Evolutionary conservation across 2,888 invertebrate genomes (phyloP), one percentile per base, ranked within the genome.

Genomic region (Ormia ochracea): DNA sequence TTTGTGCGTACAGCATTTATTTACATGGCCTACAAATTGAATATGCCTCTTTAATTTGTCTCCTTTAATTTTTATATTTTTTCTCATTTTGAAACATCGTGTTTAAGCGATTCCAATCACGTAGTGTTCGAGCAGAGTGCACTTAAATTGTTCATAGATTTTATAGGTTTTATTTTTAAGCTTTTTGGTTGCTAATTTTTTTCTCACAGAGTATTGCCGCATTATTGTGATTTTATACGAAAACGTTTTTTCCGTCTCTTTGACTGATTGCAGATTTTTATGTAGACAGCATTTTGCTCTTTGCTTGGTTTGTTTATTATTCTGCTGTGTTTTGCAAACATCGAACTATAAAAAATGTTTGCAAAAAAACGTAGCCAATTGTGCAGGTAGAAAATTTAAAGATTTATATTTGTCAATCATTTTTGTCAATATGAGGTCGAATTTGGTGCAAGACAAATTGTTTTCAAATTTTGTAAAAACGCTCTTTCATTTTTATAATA

Each of bases 31-130:
- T n/a, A n/a, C n/a, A n/a, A n/a, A n/a, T n/a, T n/a, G n/a, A n/a
- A n/a, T n/a, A n/a, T n/a, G n/a, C n/a, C n/a, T n/a, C n/a, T n/a
- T n/a, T n/a, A n/a, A n/a, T n/a, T n/a, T n/a, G n/a, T n/a, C n/a
- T n/a, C n/a, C n/a, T n/a, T n/a, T n/a, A n/a, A n/a, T n/a, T n/a
- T n/a, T n/a, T n/a, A n/a, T n/a, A n/a, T n/a, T n/a, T n/a, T n/a
- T n/a, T n/a, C n/a, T n/a, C n/a, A n/a, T n/a, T n/a, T n/a, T n/a
- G n/a, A n/a, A n/a, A n/a, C n/a, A n/a, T n/a, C n/a, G n/a, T n/a
- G n/a, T n/a, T n/a, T n/a, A n/a, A n/a, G n/a, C n/a, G 19, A 82
- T 82, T 80, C 82, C 43, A 79, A 78, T 82, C 82, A 82, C 82
- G 82, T 82, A 68, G 65, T 63, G 45, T 81, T 78, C 72, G 59